phyloP scores from a whole-genome alignment of 2,797 vertebrate genomes.

The Halcyon smyrnensis region DNA sequence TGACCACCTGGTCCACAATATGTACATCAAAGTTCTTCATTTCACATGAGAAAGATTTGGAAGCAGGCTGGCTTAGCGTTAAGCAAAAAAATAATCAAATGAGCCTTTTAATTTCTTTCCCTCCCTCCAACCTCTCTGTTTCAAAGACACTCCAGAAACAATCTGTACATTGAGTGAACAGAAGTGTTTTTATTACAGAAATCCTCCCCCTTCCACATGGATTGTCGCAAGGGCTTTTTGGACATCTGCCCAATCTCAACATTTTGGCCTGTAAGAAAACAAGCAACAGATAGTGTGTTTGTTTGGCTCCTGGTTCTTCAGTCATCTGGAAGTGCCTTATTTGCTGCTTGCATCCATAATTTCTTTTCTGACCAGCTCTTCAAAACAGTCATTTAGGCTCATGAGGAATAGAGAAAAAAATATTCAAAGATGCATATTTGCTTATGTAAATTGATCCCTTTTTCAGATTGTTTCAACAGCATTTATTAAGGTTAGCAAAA shows the following conservation, averaged over 20 bases:
- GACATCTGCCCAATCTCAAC: conserved; percentile 58
- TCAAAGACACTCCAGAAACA: conserved; percentile 62
- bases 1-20: conserved; percentile 52
- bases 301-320: conserved; percentile 56
- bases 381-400: conserved; percentile 1
- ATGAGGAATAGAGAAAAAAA: neutral
- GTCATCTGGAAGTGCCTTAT: conserved; percentile 45
- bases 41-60: conserved; percentile 34
- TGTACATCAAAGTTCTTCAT: conserved; percentile 48
- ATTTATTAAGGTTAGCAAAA: neutral
- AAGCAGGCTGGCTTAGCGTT: neutral
- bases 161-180: conserved; percentile 61
- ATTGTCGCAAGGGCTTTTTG: conserved; percentile 51
- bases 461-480: neutral
- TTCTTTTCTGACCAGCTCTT: conserved; percentile 22
- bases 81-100: conserved; percentile 48
- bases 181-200: conserved; percentile 69
- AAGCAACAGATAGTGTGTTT: conserved; percentile 59
- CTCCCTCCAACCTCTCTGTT: neutral
- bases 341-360: conserved; percentile 48
- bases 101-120: conserved; percentile 41
- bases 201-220: conserved; percentile 58
- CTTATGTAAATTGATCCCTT: neutral
- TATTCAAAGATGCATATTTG: neutral
- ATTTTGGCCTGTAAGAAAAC: conserved; percentile 68